Evolutionary conservation across 1,140 invertebrate genomes (phyloP), one percentile per base, ranked within the genome.

Genomic region (Leptestheria dahalacensis): DNA sequence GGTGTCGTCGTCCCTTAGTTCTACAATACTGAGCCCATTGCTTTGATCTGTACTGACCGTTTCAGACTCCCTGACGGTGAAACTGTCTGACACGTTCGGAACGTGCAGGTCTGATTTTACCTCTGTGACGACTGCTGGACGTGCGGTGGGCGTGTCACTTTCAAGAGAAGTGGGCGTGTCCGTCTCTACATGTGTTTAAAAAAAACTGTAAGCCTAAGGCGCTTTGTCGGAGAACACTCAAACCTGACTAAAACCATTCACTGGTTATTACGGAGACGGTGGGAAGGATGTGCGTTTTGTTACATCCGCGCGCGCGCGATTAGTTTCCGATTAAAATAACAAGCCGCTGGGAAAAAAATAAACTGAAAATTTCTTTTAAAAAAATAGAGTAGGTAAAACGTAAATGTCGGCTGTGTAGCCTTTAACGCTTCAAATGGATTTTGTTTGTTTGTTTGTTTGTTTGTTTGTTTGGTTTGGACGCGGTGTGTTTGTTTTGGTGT

Each of bases 41-140:
- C 50, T 60, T 1, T 49, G 48, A 24, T 51, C 29, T n/a, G n/a
- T n/a, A n/a, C n/a, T n/a, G n/a, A n/a, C n/a, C n/a, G 33, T 60
- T 49, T 51, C 48, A 51, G 2, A 41, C 24, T 23, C 26, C 41
- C 11, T 28, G 26, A 41, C 53, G 25, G 9, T 33, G 48, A n/a
- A n/a, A n/a, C n/a, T 60, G 29, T 1, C 18, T 41, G 3, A 51
- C n/a, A 2, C 24, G 20, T 9, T 9, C n/a, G 4, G 10, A 41
- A 41, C 6, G 33, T 41, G 33, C 15, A 41, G 33, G 6, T 41
- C 33, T 6, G 33, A 9, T 41, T 41, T 41, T 41, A 41, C 33
- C 33, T 41, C 6, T 9, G 33, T 41, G 15, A n/a, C n/a, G n/a
- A n/a, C n/a, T n/a, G 33, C 6, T 41, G 33, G 15, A 15, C 6